Percentiles rank a stretch among this genome's conserved stretches.
These are phyloP conservation scores for Cyclina sinensis DNA, from an alignment of 1,140 invertebrate genomes.

Conservation along the genomic window DNA sequence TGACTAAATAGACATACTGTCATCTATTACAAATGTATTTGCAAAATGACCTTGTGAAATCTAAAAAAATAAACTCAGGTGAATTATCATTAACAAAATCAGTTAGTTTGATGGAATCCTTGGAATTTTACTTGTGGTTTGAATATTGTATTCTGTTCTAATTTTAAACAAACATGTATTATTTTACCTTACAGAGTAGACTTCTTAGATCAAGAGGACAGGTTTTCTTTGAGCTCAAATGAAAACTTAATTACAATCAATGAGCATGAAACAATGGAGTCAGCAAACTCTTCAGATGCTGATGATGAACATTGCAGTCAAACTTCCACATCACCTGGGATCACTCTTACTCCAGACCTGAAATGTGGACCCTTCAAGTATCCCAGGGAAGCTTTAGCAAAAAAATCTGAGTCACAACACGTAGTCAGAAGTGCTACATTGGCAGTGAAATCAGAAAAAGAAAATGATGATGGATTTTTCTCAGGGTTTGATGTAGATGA, in stretches of 20 bases:
- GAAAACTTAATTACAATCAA: neutral
- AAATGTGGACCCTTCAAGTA: constrained; percentile 46
- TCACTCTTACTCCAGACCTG: constrained; percentile 47
- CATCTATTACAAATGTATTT: too few species aligned
- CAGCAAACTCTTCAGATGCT: constrained; percentile 32
- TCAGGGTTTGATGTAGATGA: constrained; percentile 51
- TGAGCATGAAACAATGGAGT: constrained; percentile 29
- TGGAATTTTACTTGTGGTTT: too few species aligned
- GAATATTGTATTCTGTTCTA: too few species aligned
- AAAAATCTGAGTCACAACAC: neutral
- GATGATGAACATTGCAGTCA: constrained; percentile 51
- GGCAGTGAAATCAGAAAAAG: constrained; percentile 29
- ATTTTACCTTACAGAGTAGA: constrained; percentile 42
- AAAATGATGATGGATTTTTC: constrained; percentile 65
- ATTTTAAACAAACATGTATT: neutral
- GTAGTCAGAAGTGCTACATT: neutral
- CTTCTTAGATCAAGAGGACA: constrained; percentile 29
- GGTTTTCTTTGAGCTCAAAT: neutral
- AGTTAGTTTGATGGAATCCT: too few species aligned
- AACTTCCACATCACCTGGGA: constrained; percentile 42
- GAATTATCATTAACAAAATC: too few species aligned
- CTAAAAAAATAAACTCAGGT: too few species aligned
- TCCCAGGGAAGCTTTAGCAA: neutral
- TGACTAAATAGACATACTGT: too few species aligned
- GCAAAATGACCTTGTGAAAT: too few species aligned